Percentiles rank a stretch among this genome's conserved stretches.
These are phyloP conservation scores for Rhabdophis nuchalis DNA, from an alignment of 2,797 vertebrate genomes.

Conservation along the genomic window DNA sequence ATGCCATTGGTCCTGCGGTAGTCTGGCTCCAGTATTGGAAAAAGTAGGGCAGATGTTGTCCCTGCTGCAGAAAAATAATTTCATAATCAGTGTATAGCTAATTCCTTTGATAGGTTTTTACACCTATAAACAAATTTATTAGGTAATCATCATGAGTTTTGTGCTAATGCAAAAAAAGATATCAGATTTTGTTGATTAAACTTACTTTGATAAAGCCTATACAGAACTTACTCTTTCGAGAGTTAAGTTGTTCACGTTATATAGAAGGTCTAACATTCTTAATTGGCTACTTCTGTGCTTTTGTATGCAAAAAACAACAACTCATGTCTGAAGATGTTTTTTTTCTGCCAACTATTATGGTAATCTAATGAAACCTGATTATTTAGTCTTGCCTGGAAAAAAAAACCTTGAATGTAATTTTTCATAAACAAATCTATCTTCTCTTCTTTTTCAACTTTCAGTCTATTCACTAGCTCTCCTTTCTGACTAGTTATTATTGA, in stretches of 20 bases:
- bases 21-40: neutral
- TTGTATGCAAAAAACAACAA: neutral
- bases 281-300: neutral
- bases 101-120: neutral
- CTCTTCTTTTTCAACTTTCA: neutral
- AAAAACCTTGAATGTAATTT: neutral
- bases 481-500: neutral
- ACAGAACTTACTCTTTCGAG: neutral
- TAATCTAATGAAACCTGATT: conserved; percentile 2
- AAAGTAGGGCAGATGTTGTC: neutral
- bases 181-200: neutral
- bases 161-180: neutral
- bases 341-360: neutral
- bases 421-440: neutral
- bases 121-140: neutral
- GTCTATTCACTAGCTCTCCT: neutral
- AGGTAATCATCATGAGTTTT: neutral
- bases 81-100: neutral
- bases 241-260: neutral
- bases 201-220: conserved; percentile 15
- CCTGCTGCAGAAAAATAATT: neutral
- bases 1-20: neutral
- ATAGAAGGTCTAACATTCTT: neutral
- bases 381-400: conserved; percentile 18
- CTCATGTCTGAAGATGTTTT: neutral